Evolutionary conservation across 2,797 vertebrate genomes (phyloP).

Genomic region (Podarcis siculus): DNA sequence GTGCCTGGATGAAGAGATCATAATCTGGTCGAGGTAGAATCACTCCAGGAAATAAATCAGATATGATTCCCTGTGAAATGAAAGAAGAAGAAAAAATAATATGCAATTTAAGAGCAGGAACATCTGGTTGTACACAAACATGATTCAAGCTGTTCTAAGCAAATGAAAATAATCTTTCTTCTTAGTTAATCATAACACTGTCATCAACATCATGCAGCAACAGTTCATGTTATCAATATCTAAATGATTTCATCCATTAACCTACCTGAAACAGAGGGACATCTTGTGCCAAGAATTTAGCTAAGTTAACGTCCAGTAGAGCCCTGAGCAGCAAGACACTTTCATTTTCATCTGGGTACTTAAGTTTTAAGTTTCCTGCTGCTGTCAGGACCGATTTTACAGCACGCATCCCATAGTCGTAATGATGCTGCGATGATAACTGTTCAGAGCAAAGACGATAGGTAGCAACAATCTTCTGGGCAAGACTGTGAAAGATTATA

Average conservation of each 20-base stretch:
- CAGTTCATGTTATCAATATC: not conserved
- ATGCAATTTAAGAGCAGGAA: not conserved
- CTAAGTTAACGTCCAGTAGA: constrained; percentile 93
- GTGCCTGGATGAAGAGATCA: constrained; percentile 83
- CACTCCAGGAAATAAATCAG: constrained; percentile 93
- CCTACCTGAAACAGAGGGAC: constrained; percentile 92
- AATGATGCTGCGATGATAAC: constrained; percentile 93
- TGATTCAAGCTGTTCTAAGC: constrained; percentile 9
- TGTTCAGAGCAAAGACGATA: constrained; percentile 94
- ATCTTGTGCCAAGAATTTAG: constrained; percentile 94
- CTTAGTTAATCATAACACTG: not conserved
- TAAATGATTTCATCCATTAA: not conserved
- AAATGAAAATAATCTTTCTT: not conserved
- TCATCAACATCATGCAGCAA: not conserved
- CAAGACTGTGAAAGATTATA: constrained; percentile 78
- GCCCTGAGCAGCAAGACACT: constrained; percentile 88
- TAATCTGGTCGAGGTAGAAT: constrained; percentile 92
- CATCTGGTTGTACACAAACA: not conserved
- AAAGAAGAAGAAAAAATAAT: constrained; percentile 1
- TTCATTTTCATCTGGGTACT: constrained; percentile 88
- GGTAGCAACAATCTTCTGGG: constrained; percentile 95
- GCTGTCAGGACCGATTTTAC: constrained; percentile 96
- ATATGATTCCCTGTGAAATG: constrained; percentile 89
- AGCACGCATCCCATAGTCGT: constrained; percentile 94
- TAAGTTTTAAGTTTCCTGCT: constrained; percentile 92